Evolutionary conservation across 2,888 invertebrate genomes (phyloP), one percentile per base, ranked within the genome.

Genomic region (Blastobasis lacticolella): DNA sequence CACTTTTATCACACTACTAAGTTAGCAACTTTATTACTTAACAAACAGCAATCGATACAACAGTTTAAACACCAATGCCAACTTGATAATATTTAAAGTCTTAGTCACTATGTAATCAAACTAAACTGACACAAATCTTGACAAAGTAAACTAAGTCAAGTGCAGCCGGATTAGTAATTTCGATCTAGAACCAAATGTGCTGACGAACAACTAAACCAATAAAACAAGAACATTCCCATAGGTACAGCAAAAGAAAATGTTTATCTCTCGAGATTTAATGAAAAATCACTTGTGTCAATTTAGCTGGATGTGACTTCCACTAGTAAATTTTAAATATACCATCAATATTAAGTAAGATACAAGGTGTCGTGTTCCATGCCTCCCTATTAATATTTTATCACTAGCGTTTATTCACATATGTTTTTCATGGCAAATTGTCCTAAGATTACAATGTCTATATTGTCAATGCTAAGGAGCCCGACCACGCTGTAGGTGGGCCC

Each of bases 391-490:
- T 56, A 56, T 64, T 46, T 37, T 46, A 46, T 46, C 38, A 67
- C 73, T 80, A 78, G 74, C 73, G 70, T 73, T 71, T 74, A 76
- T 77, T 75, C 74, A 78, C 75, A 77, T 71, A 63, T 10, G 5
- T 42, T 38, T 62, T 68, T 70, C 58, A 67, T 71, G 67, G 64
- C 51, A 53, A 67, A 71, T 70, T 65, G 66, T 67, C 73, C 75
- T 73, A 80, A 69, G 67, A 75, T 78, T 79, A 80, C 62, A 75
- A 80, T 78, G 70, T 75, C 76, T 84, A 84, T 85, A 85, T 84
- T 86, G 85, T 86, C 85, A 81, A 78, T 79, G 72, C 81, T 85
- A 84, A 72, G 66, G 78, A 80, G 76, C 77, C 72, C 58, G 63
- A 66, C 71, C 71, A 64, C 64, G 23, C 23, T 23, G 23, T 23